Percentiles rank a stretch among this genome's conserved stretches.
phyloP scores from a whole-genome alignment of 2,888 invertebrate genomes.

The Brenthis hecate region DNA sequence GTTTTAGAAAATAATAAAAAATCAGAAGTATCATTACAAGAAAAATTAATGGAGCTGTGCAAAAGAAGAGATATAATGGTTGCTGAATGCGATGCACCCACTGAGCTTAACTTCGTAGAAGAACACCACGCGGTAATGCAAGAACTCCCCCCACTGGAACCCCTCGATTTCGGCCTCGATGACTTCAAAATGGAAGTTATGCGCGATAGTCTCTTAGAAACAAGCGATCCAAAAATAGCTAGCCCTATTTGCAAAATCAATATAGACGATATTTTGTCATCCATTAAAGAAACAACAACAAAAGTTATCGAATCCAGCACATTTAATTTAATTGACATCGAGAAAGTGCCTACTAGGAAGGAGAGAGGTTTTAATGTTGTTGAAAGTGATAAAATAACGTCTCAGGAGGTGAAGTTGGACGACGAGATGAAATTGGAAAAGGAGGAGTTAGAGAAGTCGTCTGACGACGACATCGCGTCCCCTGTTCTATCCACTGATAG shows the following conservation, averaged over 20 bases:
- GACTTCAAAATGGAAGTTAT: slow-evolving; percentile 74
- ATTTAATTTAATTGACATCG: slow-evolving; percentile 72
- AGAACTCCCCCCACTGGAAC: slow-evolving; percentile 69
- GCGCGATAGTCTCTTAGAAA: slow-evolving; percentile 72
- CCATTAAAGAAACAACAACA: slow-evolving; percentile 66
- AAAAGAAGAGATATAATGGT: slow-evolving; percentile 77
- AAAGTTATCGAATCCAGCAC: slow-evolving; percentile 65
- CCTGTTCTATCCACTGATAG: slow-evolving; percentile 81
- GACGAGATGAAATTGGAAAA: slow-evolving; percentile 60
- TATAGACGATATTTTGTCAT: slow-evolving; percentile 72
- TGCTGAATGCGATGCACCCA: slow-evolving; percentile 73
- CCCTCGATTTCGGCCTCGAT: slow-evolving; percentile 69
- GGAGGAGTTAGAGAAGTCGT: slow-evolving; percentile 77
- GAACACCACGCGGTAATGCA: slow-evolving; percentile 69
- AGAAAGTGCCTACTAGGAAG: slow-evolving; percentile 65
- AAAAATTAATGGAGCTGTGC: slow-evolving; percentile 70
- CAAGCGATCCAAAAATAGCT: slow-evolving; percentile 57
- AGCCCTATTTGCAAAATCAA: slow-evolving; percentile 77
- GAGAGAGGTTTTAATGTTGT: slow-evolving; percentile 72
- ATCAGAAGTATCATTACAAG: slow-evolving; percentile 61
- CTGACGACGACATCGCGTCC: slow-evolving; percentile 81
- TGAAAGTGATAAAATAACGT: slow-evolving; percentile 68
- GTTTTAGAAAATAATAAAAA: slow-evolving; percentile 35
- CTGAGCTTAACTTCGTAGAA: slow-evolving; percentile 72
- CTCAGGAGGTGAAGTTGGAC: slow-evolving; percentile 67